Evolutionary conservation across 2,888 invertebrate species (phyloP), one percentile per base, ranked within the genome.

Genomic region (Cenopis cana): DNA sequence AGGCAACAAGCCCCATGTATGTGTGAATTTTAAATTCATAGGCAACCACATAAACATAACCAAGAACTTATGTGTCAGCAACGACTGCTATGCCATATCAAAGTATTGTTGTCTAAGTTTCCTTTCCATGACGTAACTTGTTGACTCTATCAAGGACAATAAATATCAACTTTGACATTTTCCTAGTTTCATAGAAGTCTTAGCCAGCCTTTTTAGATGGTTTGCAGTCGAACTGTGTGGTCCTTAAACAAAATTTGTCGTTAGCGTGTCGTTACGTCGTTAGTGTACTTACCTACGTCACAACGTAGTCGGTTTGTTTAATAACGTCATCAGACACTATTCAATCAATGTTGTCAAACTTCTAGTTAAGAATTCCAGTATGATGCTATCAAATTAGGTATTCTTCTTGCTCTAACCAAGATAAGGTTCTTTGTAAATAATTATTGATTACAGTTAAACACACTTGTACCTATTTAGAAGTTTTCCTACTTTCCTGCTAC

Each of bases 121-220:
- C 64, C 52, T 54, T 54, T 54, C 52, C 64, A 64, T 64, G 64
- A 64, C 38, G 64, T 38, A 64, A 64, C 14, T 64, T 38, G 64
- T 64, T 54, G 54, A 54, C 52, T n/a, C 29, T 20, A 54, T 54
- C 36, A 20, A 50, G 50, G 20, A 64, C 36, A 20, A 52, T 38
- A 38, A 64, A 24, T 1, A 36, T 38, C 52, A 64, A 52, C 54
- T 64, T 64, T 64, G 50, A 52, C 36, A 52, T 62, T 38, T 36
- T 62, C 33, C 59, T 24, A 59, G 24, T 12, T 55, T 8, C 17
- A 55, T 55, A n/a, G n/a, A 46, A 46, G 46, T 46, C n/a, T 5
- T 46, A n/a, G 0, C 8, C 14, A 46, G 14, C 6, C 8, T 46
- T n/a, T 46, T 46, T 33, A 33, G 33, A 5, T 8, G 5, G 8